Base-by-base conservation (phyloP, 1,140 invertebrate species). In the Tetramorium parvispinum region DNA sequence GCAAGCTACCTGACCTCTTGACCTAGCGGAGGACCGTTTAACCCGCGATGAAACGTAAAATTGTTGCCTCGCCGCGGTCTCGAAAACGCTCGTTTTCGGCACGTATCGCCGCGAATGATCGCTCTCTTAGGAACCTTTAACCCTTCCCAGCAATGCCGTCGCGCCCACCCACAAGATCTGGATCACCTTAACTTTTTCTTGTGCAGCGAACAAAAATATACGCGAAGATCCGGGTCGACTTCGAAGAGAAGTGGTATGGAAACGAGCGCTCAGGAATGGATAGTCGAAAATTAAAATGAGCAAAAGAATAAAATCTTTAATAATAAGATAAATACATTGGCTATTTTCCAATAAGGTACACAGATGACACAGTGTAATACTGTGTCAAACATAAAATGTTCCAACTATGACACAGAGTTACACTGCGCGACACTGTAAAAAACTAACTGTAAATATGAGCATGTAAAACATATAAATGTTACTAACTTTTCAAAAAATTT, bases 1-100 rank as follows among this genome's bases (percentile, higher is more conserved):
- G 76, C 27, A 24, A 77, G 3, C 24, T 43, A 49, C 32, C 24
- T 77, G 49, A 87, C 24, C 65, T 76, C 76, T 71, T 79, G 70
- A 65, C 21, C 27, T 24, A 71, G 27, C 24, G 49, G 13, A 63
- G 53, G 55, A 88, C 16, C 37, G 13, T 86, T 73, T 46, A 65
- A 61, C 8, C 4, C 16, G 63, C 37, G 27, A 79, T n/a, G 32
- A 13, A 13, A 40, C 8, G 21, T 68, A 68, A 79, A 68, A 68
- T 68, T 46, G 27, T 66, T 63, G n/a, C 32, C 18, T n/a, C 18
- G 21, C 8, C 57, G 24, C 27, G n/a, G 11, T 16, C 24, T 40
- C 32, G 27, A 32, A 65, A 66, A 79, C 77, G 32, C 32, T 37
- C n/a, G 43, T 32, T 81, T 53, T 81, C 8, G 7, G 46, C 27